Percentiles rank a stretch among this genome's conserved stretches.
phyloP scores from a whole-genome alignment of 1,140 invertebrate genomes.

The Reticulitermes speratus region DNA sequence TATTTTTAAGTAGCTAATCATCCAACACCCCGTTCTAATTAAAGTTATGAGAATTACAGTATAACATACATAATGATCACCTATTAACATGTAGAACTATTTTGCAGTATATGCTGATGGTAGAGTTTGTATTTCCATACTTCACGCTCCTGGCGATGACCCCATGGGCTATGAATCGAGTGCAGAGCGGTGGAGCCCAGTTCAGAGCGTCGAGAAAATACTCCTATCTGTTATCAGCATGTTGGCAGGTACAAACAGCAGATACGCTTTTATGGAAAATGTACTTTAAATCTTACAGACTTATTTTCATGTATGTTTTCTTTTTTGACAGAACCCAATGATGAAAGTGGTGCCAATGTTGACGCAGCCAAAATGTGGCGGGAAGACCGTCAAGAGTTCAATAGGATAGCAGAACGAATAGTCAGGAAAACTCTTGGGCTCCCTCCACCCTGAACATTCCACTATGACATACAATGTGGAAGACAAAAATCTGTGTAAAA shows the following conservation, averaged over 20 bases:
- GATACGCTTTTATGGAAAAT: neutral
- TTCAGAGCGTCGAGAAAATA: conserved; percentile 99
- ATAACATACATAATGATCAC: too few relatives aligned
- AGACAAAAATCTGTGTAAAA: too few relatives aligned
- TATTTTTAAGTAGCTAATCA: neutral
- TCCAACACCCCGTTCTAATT: neutral
- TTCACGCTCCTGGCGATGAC: conserved; percentile 99
- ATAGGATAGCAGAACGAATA: conserved; percentile 86
- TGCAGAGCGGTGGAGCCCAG: conserved; percentile 96
- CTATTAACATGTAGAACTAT: neutral
- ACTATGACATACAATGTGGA: neutral
- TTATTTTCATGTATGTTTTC: neutral
- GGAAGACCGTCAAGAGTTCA: conserved; percentile 91
- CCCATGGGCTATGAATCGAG: conserved; percentile 99
- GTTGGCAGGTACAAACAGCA: conserved; percentile 73
- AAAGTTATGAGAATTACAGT: too few relatives aligned
- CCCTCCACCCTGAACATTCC: conserved; percentile 43
- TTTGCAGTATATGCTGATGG: conserved; percentile 88
- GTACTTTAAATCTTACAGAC: neutral
- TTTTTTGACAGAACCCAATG: conserved; percentile 87
- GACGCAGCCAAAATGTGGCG: conserved; percentile 99
- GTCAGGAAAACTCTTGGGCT: conserved; percentile 89
- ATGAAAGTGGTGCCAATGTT: conserved; percentile 98
- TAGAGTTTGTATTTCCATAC: conserved; percentile 97
- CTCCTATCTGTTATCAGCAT: conserved; percentile 97